Evolutionary conservation across 2,113 vertebrate genomes (phyloP).

Genomic region (Oreotrochilus melanogaster): DNA sequence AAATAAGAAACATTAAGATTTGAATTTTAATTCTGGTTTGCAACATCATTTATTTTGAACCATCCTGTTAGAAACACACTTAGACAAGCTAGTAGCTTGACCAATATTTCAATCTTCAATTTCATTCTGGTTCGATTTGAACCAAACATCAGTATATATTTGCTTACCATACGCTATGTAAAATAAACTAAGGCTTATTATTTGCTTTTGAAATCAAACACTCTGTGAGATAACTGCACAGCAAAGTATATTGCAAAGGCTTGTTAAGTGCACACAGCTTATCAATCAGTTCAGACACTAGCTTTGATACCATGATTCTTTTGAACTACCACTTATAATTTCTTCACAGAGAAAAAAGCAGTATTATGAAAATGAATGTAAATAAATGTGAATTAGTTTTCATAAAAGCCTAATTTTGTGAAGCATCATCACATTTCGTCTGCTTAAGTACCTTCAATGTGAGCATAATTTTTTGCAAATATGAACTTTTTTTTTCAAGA

Average conservation of each 20-base stretch:
- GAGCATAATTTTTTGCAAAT: constrained; percentile 3
- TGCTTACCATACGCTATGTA: not conserved
- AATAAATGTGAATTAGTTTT: constrained; percentile 36
- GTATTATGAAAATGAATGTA: not conserved
- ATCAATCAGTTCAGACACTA: not conserved
- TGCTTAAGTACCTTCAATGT: not conserved
- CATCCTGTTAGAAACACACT: not conserved
- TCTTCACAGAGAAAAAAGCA: not conserved
- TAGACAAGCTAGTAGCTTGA: not conserved
- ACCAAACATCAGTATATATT: not conserved
- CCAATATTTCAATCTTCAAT: not conserved
- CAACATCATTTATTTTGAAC: not conserved
- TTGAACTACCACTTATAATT: constrained; percentile 3
- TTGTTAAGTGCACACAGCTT: not conserved
- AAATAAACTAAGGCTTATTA: not conserved
- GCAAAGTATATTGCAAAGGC: not conserved
- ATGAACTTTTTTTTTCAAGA: not conserved
- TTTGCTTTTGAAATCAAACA: not conserved
- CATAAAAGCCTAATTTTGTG: not conserved
- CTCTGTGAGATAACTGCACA: not conserved
- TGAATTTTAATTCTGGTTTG: not conserved
- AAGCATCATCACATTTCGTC: not conserved
- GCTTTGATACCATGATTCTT: constrained; percentile 10
- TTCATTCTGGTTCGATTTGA: not conserved
- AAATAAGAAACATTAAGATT: not conserved